Base-by-base conservation (phyloP, 2,888 invertebrate genomes). In the Dryobota labecula region DNA sequence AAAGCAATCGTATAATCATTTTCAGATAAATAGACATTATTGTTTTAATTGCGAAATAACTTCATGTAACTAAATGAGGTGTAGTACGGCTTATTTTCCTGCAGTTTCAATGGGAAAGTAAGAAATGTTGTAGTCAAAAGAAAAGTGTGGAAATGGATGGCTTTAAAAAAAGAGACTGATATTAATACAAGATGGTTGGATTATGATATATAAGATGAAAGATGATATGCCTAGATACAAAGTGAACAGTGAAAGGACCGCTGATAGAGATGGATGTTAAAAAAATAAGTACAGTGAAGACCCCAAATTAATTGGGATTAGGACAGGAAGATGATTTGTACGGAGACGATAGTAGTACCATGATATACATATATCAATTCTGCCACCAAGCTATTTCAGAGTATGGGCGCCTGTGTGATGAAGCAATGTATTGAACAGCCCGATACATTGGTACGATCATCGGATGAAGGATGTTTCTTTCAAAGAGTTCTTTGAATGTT, bases 21-120 rank as follows among this genome's bases (percentile, higher is more conserved):
- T 73, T 30, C 27, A 15, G 36, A 51, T 58, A 51, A 68, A 27
- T 36, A 58, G 41, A 51, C 20, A 49, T n/a, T 49, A 47, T 41
- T 49, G 51, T 51, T 70, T 43, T 58, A 73, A 60, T 58, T 71
- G 24, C 24, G 5, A 56, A 20, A 11, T 3, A 47, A 38, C 38
- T 41, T 56, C 38, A 24, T 70, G 6, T 7, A 8, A 54, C 30
- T 30, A 45, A 38, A 49, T 38, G 11, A 30, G 8, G 11, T n/a
- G 63, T 15, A n/a, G n/a, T 41, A 30, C 18, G 30, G 30, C 18
- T 58, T 18, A 30, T 18, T 30, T 7, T 65, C 11, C 18, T n/a
- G 24, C 7, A 41, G 30, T 60, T 60, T 30, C 11, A 41, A 30
- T 18, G 30, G 41, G 9, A 56, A 43, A 30, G 15, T 1, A 15